These are phyloP conservation scores for Polyergus mexicanus DNA, from an alignment of 1,140 invertebrate species.

Conservation along the genomic window DNA sequence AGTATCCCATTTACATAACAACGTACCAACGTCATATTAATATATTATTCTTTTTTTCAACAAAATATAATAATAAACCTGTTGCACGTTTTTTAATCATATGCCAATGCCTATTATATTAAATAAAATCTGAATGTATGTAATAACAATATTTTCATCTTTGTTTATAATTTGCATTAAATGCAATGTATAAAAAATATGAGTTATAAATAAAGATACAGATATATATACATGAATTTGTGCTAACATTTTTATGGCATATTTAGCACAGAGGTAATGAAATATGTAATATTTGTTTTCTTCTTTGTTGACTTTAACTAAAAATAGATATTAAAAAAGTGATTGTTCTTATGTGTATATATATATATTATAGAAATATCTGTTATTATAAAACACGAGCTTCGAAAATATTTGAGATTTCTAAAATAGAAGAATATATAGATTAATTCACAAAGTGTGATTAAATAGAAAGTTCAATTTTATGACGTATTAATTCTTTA, in stretches of 20 bases:
- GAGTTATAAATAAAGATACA: slow-evolving; percentile 49
- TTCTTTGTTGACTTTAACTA: slow-evolving; percentile 7
- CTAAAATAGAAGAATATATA: slow-evolving; percentile 37
- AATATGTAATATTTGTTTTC: neutral
- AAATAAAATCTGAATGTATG: slow-evolving; percentile 65
- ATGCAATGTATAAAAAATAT: slow-evolving; percentile 20
- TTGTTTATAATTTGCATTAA: slow-evolving; percentile 44
- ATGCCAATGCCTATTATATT: slow-evolving; percentile 2
- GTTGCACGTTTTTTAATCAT: slow-evolving; percentile 32
- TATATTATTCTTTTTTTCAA: slow-evolving; percentile 9
- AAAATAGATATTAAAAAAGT: slow-evolving; percentile 6
- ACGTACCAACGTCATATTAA: neutral
- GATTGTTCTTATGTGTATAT: neutral
- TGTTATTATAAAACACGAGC: neutral
- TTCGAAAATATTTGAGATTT: slow-evolving; percentile 51
- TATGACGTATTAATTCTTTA: slow-evolving; percentile 4
- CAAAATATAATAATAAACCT: slow-evolving; percentile 47
- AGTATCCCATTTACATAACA: neutral
- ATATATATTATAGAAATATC: slow-evolving; percentile 33
- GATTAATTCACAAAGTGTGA: neutral
- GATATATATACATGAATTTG: slow-evolving; percentile 41
- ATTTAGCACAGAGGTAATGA: slow-evolving; percentile 45
- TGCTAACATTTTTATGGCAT: slow-evolving; percentile 41
- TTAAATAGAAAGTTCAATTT: slow-evolving; percentile 26
- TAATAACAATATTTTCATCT: slow-evolving; percentile 63